phyloP scores from a whole-genome alignment of 2,113 vertebrate genomes.

The Oncorhynchus masou region DNA sequence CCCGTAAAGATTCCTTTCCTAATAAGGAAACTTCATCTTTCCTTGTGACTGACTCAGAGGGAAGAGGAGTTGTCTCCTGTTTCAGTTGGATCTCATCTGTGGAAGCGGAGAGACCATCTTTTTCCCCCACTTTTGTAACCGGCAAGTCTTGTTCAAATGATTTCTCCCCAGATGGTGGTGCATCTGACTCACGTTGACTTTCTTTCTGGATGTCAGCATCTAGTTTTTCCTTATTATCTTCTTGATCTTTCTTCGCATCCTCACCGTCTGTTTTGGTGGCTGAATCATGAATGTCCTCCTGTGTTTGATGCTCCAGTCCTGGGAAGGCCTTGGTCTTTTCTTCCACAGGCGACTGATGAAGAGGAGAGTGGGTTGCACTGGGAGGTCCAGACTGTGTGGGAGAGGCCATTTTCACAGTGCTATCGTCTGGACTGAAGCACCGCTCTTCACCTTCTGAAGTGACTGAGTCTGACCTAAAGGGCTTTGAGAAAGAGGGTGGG shows the following conservation, averaged over 20 bases:
- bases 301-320: slow-evolving; percentile 65
- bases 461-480: slow-evolving; percentile 65
- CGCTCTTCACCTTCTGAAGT: slow-evolving; percentile 85
- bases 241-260: slow-evolving; percentile 39
- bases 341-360: slow-evolving; percentile 87
- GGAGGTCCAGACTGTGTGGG: slow-evolving; percentile 88
- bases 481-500: slow-evolving; percentile 37
- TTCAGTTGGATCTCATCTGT: slow-evolving; percentile 36
- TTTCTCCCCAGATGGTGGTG: slow-evolving; percentile 36
- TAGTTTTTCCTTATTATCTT: slow-evolving; percentile 26
- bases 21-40: slow-evolving; percentile 21
- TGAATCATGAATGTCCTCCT: slow-evolving; percentile 24
- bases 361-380: slow-evolving; percentile 88
- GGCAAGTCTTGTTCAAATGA: slow-evolving; percentile 36
- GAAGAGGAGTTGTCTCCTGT: slow-evolving; percentile 37
- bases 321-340: slow-evolving; percentile 77
- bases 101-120: slow-evolving; percentile 24
- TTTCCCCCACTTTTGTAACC: slow-evolving; percentile 37
- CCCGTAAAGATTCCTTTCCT: slow-evolving; percentile 35
- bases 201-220: slow-evolving; percentile 43
- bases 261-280: slow-evolving; percentile 32
- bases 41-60: slow-evolving; percentile 22
- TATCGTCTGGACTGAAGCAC: slow-evolving; percentile 93
- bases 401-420: slow-evolving; percentile 97
- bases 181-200: slow-evolving; percentile 27